Evolutionary conservation across 2,797 vertebrate genomes (phyloP), one percentile per base, ranked within the genome.

Genomic region (Argya squamiceps): DNA sequence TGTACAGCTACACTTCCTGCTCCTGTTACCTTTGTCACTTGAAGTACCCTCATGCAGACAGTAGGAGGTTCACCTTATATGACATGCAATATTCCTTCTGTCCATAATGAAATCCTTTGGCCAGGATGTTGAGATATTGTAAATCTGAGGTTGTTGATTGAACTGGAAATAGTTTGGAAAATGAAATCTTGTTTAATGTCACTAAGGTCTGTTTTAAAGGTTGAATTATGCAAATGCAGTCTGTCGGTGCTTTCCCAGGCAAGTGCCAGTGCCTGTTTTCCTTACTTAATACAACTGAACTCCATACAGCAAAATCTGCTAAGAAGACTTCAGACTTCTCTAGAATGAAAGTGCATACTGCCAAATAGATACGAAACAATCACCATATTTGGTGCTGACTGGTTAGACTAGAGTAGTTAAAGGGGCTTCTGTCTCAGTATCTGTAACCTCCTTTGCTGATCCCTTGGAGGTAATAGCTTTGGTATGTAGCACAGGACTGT

Each of bases 1-100:
- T 5, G 18, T 13, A 20, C 11, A 52, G 26, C 5, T 44, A 21
- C 0, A 0, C 15, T n/a, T 84, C 26, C n/a, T 27, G 17, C 15
- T 30, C 7, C 27, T 15, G 12, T 44, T 18, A 8, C 3, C 23
- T 58, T 70, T 30, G 5, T 34, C 24, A 32, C 39, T 67, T 47
- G 24, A 49, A 43, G 5, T 9, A 65, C 11, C 11, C 69, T 53
- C 27, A 50, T 5, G 7, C 5, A 41, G 15, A 43, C 24, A 23
- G 17, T 14, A 43, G 47, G 62, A 88, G 4, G 11, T 39, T 63
- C 2, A 0, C 20, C 15, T 22, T 3, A 4, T 17, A 21, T 15
- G 20, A 44, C 7, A 10, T 15, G 6, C 8, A 91, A 18, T 3
- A 32, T 60, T 56, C 12, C 6, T 52, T 36, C 36, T 9, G 16